Percentiles rank a stretch among this genome's conserved stretches.
Conservation (phyloP, 2,113 vertebrate species). For the Odocoileus hemionus region DNA sequence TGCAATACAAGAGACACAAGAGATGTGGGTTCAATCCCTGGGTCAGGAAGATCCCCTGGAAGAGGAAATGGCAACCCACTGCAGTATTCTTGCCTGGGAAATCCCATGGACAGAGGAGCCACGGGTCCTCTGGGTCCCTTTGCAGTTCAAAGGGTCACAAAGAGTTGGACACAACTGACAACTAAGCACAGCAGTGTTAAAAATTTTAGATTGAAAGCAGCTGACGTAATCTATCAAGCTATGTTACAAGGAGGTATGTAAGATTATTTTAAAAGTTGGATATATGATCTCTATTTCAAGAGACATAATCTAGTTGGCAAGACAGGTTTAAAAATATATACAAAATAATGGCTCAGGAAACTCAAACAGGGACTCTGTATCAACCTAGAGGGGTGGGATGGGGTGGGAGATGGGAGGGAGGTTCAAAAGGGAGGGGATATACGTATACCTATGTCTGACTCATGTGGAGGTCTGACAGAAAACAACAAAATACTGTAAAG, state of each 20-base stretch:
- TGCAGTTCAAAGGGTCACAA: background rate
- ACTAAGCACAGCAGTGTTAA: background rate
- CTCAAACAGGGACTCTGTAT: background rate
- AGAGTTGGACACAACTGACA: background rate
- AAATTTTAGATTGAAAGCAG: slow-evolving; percentile 5
- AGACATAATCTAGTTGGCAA: background rate
- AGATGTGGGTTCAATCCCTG: background rate
- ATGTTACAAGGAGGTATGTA: background rate
- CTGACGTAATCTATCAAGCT: background rate
- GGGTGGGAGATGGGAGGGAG: background rate
- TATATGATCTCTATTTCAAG: background rate
- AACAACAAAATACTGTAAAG: background rate
- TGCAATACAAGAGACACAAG: background rate
- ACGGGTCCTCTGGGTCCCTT: background rate
- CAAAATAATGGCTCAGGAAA: background rate
- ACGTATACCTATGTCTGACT: background rate
- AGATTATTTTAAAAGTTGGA: background rate
- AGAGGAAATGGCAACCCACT: background rate
- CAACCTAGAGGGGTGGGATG: background rate
- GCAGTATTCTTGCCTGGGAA: background rate
- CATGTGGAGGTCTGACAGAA: background rate
- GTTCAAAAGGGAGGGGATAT: background rate
- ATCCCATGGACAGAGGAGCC: background rate
- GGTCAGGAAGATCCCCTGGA: background rate
- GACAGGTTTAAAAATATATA: background rate